Percentiles rank a stretch among this genome's conserved stretches.
These are phyloP conservation scores for Peromyscus californicus DNA, from an alignment of 2,113 vertebrate species.

Conservation along the genomic window DNA sequence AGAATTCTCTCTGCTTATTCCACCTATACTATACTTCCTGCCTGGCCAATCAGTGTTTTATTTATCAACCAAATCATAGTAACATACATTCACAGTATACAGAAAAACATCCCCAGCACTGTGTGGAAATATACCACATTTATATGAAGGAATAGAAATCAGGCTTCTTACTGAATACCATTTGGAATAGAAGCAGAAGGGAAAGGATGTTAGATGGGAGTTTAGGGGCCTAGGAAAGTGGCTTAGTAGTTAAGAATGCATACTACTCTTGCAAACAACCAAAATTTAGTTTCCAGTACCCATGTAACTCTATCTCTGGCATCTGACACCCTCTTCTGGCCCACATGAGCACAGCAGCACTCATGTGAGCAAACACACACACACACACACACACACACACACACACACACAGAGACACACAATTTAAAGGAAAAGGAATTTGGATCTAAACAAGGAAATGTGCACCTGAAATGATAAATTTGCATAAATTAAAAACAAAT, in stretches of 20 bases:
- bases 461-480: not conserved
- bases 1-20: no score
- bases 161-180: not conserved
- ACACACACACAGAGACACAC: no score
- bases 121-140: not conserved
- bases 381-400: not conserved
- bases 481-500: not conserved
- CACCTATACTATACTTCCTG: no score
- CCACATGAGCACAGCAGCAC: not conserved
- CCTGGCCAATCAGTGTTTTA: no score
- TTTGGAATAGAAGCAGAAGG: not conserved
- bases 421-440: not conserved
- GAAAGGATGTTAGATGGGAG: not conserved
- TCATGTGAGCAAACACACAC: not conserved
- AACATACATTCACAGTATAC: no score
- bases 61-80: no score
- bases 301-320: not conserved
- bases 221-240: not conserved
- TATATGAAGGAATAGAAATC: not conserved
- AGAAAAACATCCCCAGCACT: no score
- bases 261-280: not conserved
- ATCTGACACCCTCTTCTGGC: not conserved
- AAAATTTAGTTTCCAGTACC: not conserved
- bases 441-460: not conserved
- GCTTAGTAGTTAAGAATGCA: not conserved